Evolutionary conservation across 2,888 invertebrate genomes (phyloP).

Genomic region (Pyrrhosoma nymphula): DNA sequence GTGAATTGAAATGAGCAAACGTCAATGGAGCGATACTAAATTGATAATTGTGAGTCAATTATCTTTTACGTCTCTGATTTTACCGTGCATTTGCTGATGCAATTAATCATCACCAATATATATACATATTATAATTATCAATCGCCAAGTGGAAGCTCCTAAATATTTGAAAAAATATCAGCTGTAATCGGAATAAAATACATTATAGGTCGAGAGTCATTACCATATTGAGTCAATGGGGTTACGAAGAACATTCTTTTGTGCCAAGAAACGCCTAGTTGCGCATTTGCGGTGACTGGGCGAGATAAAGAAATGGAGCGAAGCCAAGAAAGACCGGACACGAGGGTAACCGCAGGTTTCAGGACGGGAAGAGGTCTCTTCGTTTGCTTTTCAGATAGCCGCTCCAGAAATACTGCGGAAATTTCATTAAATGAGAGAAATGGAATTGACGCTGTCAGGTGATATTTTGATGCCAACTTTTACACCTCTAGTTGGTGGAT

Average conservation of each 20-base stretch:
- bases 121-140: no score
- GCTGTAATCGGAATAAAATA: no score
- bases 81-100: no score
- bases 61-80: no score
- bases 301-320: background rate
- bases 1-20: no score
- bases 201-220: no score
- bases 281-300: background rate
- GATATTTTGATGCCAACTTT: background rate
- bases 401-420: background rate
- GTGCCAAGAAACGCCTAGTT: background rate
- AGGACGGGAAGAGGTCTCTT: background rate
- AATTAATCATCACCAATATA: no score
- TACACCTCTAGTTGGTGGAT: no score
- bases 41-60: no score
- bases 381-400: background rate
- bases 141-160: no score
- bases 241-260: background rate
- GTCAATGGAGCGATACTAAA: no score
- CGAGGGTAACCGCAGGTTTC: background rate
- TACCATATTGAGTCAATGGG: background rate
- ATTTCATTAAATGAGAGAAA: background rate
- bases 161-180: no score
- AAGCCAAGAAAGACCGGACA: background rate
- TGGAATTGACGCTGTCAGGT: background rate